Base-by-base conservation (phyloP, 2,888 invertebrate species). In the Patella caerulea region DNA sequence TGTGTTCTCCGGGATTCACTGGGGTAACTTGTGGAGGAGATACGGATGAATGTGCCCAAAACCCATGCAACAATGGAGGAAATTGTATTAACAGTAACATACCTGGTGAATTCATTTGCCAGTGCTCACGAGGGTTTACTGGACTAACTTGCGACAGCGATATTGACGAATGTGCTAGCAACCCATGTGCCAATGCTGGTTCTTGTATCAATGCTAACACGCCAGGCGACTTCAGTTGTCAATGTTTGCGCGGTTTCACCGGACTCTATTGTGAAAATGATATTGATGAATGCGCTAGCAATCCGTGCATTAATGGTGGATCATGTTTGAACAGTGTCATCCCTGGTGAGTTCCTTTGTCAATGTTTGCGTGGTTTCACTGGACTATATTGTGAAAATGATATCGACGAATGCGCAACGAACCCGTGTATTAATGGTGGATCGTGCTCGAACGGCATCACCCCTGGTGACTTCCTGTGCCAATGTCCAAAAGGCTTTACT, bases 221-320 rank as follows among this genome's bases (percentile, higher is more conserved):
- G 69, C 93, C 95, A 71, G 98, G 98, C 12, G 96, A 96, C 9
- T 98, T 95, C 93, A 96, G 96, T 17, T 99, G 98, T 93, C 97
- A 98, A 86, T 99, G 99, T 92, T 98, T 98, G 74, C 98, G 98
- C 91, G 99, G 99, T 69, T 99, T 98, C 97, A 96, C 96, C 0
- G 99, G 98, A 0, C 94, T 95, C 0, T 96, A 97, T 91, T 98
- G 98, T 91, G 96, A 96, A 65, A 95, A 95, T 85, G 98, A 98
- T 93, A 97, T 97, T 88, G 97, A 98, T 92, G 98, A 98, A 92
- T 98, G 98, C 54, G 19, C 19, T 81, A 82, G 1, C 86, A 91
- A 90, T 73, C 90, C 91, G 2, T 91, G 91, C 80, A 83, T 90
- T 73, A 85, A 90, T 80, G 89, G 88, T n/a, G 91, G 91, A 0